Base-by-base conservation (phyloP, 2,888 invertebrate species). In the Aphidius colemani region DNA sequence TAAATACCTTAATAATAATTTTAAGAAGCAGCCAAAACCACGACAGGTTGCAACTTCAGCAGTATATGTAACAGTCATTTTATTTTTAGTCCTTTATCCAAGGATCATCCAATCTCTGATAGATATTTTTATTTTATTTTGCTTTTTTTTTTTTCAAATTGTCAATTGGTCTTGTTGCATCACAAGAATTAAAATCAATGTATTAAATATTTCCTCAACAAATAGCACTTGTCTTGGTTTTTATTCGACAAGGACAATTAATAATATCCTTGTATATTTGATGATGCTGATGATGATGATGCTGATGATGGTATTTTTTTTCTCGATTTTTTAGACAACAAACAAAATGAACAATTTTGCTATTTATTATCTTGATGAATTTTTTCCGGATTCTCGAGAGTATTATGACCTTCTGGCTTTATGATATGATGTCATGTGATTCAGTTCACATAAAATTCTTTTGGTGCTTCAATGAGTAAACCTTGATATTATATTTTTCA, bases 1-100 rank as follows among this genome's bases (percentile, higher is more conserved):
- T 18, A 18, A 82, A 85, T 84, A 94, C 95, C 91, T 90, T 77
- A 89, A 85, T 44, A 95, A 85, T 76, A 95, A 87, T 85, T 92
- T 93, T 72, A 94, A 85, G 85, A 95, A 95, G 75, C 93, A 93
- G 66, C 95, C 95, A 80, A 95, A 90, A 68, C 94, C 93, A 60
- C 89, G 87, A 78, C 92, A 93, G 69, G 93, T 93, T 67, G 94
- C 93, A 68, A 94, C 94, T 85, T 94, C 90, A 59, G 89, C 92
- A 60, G 93, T 93, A 75, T 94, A 94, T 9, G 92, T 90, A 67
- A 94, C 90, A 72, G 94, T 94, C 94, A 94, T 94, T 78, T 83
- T 70, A 66, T 60, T 13, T 43, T 41, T 30, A 58, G 30, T 56
- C 50, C n/a, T n/a, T n/a, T 39, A 30, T 11, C 7, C 40, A 48